These are phyloP conservation scores for Brachyalestes nurse DNA, from an alignment of 2,797 vertebrate species.

Conservation along the genomic window DNA sequence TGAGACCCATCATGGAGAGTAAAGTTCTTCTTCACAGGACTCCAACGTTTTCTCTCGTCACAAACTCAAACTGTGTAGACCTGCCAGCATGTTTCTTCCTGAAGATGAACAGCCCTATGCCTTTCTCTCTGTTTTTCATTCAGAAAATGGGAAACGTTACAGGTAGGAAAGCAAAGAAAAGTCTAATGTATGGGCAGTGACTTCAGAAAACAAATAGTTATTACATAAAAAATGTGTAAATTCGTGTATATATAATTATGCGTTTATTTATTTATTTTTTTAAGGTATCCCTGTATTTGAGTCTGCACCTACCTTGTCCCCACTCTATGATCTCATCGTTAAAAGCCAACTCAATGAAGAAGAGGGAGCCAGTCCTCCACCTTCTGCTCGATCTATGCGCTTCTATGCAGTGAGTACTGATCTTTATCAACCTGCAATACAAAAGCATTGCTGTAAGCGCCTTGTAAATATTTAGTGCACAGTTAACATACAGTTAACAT, in stretches of 20 bases:
- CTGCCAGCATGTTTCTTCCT: constrained; percentile 97
- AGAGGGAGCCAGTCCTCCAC: constrained; percentile 61
- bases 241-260: not conserved
- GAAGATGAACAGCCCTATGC: constrained; percentile 92
- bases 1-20: not conserved
- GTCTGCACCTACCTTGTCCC: constrained; percentile 80
- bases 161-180: constrained; percentile 72
- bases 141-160: constrained; percentile 90
- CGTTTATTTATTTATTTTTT: not conserved
- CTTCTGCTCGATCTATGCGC: constrained; percentile 84
- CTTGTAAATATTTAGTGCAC: too few species aligned
- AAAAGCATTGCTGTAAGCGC: too few species aligned
- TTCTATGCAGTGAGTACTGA: constrained; percentile 90
- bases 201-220: not conserved
- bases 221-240: not conserved
- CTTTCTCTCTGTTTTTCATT: constrained; percentile 93
- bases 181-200: not conserved
- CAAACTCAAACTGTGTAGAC: constrained; percentile 98
- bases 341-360: constrained; percentile 91
- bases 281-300: constrained; percentile 91
- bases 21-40: constrained; percentile 75
- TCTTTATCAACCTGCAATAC: not conserved
- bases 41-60: constrained; percentile 93
- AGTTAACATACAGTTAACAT: too few species aligned
- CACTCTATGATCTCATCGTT: constrained; percentile 91